Base-by-base conservation (phyloP, 1,140 invertebrate genomes). In the Gryon sp. region DNA sequence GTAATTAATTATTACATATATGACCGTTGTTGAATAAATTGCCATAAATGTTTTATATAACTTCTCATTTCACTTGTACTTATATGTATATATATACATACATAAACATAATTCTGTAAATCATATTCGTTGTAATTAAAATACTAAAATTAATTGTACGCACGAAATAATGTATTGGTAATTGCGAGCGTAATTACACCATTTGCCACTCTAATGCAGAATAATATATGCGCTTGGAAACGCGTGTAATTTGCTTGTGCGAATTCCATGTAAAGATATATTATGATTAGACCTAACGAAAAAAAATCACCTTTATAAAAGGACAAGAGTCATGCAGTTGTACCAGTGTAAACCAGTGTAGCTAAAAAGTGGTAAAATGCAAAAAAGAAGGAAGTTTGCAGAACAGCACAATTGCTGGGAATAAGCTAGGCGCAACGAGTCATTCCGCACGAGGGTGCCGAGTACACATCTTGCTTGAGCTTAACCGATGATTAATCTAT, bases 401-500 rank as follows among this genome's bases (percentile, higher is more conserved):
- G n/a, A 40, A 50, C 30, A 76, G 76, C 65, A n/a, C n/a, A 48
- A 66, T 62, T 78, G 65, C 73, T 32, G 32, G 83, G 78, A 83
- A 83, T 84, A 83, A 82, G 69, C 76, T 36, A 59, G 16, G 76
- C 46, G 68, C 79, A 80, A 80, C 83, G 70, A 82, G 22, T 28
- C 22, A 48, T 19, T 15, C 20, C 48, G 48, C 68, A 60, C 41
- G 32, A 55, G 9, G 38, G 69, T 70, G 73, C 75, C 34, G 34
- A 24, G 74, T 80, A 80, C 74, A 76, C 79, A 78, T 85, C 82
- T 84, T 84, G 79, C 78, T 69, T 70, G 59, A 80, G 84, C 80
- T 86, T 83, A 86, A 81, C 75, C 78, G 83, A 86, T 86, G 83
- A 87, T 87, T 86, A 86, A 87, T 87, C 84, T 83, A 84, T 86